A percentile compares a stretch with the other conserved stretches of the same genome.
These are phyloP conservation scores for Drosophila kambysellisi DNA, from an alignment of 2,888 invertebrate species.

Conservation along the genomic window DNA sequence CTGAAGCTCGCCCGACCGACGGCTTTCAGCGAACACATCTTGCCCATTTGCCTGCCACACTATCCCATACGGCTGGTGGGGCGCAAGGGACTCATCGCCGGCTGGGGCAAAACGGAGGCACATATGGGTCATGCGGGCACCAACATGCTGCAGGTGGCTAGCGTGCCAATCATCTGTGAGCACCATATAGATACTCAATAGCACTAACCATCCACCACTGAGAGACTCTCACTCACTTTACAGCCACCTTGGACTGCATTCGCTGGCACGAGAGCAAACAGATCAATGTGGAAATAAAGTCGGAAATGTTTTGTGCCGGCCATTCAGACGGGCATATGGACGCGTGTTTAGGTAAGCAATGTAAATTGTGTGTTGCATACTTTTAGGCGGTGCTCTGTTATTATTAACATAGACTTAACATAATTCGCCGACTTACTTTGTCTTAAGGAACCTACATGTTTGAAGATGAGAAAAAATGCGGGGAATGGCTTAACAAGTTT, in stretches of 20 bases:
- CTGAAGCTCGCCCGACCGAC: slow-evolving; percentile 90
- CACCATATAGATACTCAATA: neutral
- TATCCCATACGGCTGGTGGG: slow-evolving; percentile 85
- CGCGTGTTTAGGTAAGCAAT: slow-evolving; percentile 90
- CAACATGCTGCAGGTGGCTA: slow-evolving; percentile 91
- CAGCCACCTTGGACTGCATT: slow-evolving; percentile 90
- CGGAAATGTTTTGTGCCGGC: slow-evolving; percentile 94
- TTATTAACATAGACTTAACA: neutral
- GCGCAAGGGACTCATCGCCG: slow-evolving; percentile 89
- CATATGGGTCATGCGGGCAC: slow-evolving; percentile 91
- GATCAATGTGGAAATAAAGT: slow-evolving; percentile 90
- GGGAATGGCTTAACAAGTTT: accelerated
- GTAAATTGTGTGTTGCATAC: slow-evolving; percentile 42
- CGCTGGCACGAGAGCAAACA: slow-evolving; percentile 93
- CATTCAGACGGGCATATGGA: slow-evolving; percentile 93
- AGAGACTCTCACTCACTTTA: neutral
- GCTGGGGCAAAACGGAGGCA: slow-evolving; percentile 93
- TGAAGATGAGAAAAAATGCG: neutral
- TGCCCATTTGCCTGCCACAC: slow-evolving; percentile 92
- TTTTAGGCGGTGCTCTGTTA: slow-evolving; percentile 53
- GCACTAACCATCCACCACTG: neutral
- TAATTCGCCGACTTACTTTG: neutral
- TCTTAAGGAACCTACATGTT: neutral
- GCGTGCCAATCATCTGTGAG: slow-evolving; percentile 92
- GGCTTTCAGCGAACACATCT: slow-evolving; percentile 87